phyloP scores from a whole-genome alignment of 2,797 vertebrate species.

The Etheostoma perlongum region DNA sequence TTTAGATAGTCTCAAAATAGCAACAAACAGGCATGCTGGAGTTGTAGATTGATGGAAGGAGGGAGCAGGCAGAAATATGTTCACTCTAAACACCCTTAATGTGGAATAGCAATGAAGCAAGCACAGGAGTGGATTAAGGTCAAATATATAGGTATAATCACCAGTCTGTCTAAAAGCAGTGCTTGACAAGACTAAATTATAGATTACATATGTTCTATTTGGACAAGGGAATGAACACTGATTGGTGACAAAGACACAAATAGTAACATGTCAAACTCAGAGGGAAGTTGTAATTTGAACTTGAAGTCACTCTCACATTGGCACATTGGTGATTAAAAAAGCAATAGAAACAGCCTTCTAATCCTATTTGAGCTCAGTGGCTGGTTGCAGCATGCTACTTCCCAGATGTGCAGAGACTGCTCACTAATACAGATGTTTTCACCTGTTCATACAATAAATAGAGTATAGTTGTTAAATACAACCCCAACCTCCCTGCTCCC shows the following conservation, averaged over 20 bases:
- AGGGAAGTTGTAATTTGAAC: conserved; percentile 52
- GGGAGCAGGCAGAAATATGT: conserved; percentile 59
- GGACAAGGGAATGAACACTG: conserved; percentile 40
- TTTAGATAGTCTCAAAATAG: conserved; percentile 74
- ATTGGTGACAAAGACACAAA: conserved; percentile 41
- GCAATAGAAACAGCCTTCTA: conserved; percentile 23
- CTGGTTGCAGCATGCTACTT: conserved; percentile 27
- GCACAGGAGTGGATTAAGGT: conserved; percentile 72
- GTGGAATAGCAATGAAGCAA: conserved; percentile 75
- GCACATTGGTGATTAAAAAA: conserved; percentile 56
- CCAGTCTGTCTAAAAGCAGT: conserved; percentile 37
- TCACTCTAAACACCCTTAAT: conserved; percentile 75
- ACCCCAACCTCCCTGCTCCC: background rate
- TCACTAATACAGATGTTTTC: conserved; percentile 55
- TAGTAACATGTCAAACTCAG: conserved; percentile 35
- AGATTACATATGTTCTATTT: conserved; percentile 24
- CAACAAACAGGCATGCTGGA: conserved; percentile 56
- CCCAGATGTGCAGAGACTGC: conserved; percentile 45
- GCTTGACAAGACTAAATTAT: conserved; percentile 29
- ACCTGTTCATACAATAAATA: conserved; percentile 38
- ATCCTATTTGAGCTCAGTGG: conserved; percentile 35
- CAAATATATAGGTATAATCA: conserved; percentile 57
- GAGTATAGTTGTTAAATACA: conserved; percentile 23
- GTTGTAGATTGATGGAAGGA: conserved; percentile 57
- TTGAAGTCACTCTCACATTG: conserved; percentile 41